These are phyloP conservation scores for Donacobius atricapilla DNA, from an alignment of 2,113 vertebrate genomes.

Conservation along the genomic window DNA sequence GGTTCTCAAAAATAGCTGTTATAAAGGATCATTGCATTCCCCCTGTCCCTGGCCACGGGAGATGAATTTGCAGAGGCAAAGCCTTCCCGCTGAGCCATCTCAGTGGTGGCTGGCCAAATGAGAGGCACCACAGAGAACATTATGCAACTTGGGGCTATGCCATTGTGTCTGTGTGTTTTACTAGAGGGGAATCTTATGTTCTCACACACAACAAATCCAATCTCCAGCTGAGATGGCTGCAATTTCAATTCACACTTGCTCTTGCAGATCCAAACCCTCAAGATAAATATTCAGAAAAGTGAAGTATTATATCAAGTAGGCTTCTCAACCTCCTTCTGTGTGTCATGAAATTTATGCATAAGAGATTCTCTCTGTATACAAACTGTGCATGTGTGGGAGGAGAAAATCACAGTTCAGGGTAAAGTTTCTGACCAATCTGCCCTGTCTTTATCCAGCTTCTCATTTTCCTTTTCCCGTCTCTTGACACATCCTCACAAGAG, in stretches of 20 bases:
- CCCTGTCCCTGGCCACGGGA: background rate
- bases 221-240: background rate
- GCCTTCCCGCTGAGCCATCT: background rate
- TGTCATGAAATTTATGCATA: background rate
- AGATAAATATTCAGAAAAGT: background rate
- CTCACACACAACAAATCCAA: background rate
- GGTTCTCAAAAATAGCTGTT: background rate
- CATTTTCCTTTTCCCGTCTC: background rate
- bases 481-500: background rate
- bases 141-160: background rate
- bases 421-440: background rate
- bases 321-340: background rate
- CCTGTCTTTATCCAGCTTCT: background rate
- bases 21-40: background rate
- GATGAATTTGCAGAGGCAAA: background rate
- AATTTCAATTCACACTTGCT: background rate
- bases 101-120: background rate
- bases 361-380: background rate
- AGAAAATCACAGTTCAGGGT: background rate
- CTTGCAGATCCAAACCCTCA: background rate
- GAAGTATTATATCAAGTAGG: background rate
- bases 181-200: background rate
- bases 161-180: background rate
- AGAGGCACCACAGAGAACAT: background rate
- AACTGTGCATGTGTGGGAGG: accelerated